Percentiles rank a stretch among this genome's conserved stretches.
phyloP scores from a whole-genome alignment of 2,888 invertebrate genomes.

The Napeogenes sylphis region DNA sequence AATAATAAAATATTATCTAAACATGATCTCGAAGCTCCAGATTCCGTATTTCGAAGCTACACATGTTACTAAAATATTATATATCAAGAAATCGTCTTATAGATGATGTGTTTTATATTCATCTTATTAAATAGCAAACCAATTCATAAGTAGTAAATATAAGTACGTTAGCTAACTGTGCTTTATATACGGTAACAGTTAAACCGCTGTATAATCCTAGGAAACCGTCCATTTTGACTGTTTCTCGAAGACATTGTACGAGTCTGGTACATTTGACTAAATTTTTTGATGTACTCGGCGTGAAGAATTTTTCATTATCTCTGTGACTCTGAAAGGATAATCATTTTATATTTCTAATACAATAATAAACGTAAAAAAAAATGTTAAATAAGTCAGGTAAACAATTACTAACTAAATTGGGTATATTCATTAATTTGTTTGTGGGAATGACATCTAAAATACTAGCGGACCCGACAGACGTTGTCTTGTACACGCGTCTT shows the following conservation, averaged over 20 bases:
- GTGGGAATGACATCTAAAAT: no score
- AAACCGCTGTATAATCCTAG: slow-evolving; percentile 56
- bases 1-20: no score
- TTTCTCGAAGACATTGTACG: slow-evolving; percentile 42
- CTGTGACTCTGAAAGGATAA: slow-evolving; percentile 52
- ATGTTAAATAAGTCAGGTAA: no score
- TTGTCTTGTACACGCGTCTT: no score
- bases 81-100: background rate
- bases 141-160: slow-evolving; percentile 62
- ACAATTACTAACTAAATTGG: background rate
- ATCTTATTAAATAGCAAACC: slow-evolving; percentile 47
- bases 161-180: slow-evolving; percentile 55
- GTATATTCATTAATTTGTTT: background rate
- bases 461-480: no score
- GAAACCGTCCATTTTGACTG: slow-evolving; percentile 47
- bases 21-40: no score
- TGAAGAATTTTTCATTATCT: slow-evolving; percentile 36
- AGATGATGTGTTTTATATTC: slow-evolving; percentile 25
- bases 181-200: slow-evolving; percentile 56
- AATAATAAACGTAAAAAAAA: no score
- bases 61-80: background rate
- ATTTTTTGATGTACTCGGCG: slow-evolving; percentile 44
- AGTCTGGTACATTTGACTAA: slow-evolving; percentile 47
- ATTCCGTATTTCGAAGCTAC: no score
- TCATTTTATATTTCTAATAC: no score